phyloP scores from a whole-genome alignment of 2,113 vertebrate genomes.

The Marcusenius ussheri region DNA sequence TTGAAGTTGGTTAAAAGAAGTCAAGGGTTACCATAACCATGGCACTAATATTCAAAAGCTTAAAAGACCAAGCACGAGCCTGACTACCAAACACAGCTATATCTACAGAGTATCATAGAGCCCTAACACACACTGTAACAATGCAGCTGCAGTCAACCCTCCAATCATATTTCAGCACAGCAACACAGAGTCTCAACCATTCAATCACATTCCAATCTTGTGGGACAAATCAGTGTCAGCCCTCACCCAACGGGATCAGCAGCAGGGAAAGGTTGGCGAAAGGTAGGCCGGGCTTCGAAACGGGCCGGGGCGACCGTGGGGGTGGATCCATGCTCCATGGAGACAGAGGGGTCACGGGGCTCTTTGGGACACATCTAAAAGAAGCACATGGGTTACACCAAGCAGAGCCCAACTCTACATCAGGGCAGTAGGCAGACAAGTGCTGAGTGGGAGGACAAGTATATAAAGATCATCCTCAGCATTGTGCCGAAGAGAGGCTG shows the following conservation, averaged over 20 bases:
- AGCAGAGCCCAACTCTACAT: not conserved
- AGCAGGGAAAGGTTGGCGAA: conserved; percentile 72
- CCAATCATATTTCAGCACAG: conserved; percentile 25
- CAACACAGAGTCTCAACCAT: not conserved
- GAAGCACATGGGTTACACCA: not conserved
- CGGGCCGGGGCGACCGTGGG: conserved; percentile 70
- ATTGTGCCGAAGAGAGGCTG: not conserved
- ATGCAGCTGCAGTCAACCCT: conserved; percentile 18
- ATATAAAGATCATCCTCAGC: not conserved
- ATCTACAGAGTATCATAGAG: not conserved
- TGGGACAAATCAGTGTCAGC: not conserved
- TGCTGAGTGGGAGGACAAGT: not conserved
- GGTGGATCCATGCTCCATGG: conserved; percentile 63
- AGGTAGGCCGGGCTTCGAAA: conserved; percentile 78
- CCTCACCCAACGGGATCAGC: conserved; percentile 83
- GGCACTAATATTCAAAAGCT: not conserved
- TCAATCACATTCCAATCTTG: not conserved
- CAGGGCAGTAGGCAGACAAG: not conserved
- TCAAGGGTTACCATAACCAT: not conserved
- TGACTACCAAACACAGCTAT: not conserved
- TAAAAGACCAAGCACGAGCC: not conserved
- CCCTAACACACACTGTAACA: not conserved
- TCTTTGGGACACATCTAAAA: conserved; percentile 93
- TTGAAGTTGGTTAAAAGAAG: not conserved
- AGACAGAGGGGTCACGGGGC: conserved; percentile 66